phyloP scores from a whole-genome alignment of 2,888 invertebrate genomes.

The Meghimatium bilineatum region DNA sequence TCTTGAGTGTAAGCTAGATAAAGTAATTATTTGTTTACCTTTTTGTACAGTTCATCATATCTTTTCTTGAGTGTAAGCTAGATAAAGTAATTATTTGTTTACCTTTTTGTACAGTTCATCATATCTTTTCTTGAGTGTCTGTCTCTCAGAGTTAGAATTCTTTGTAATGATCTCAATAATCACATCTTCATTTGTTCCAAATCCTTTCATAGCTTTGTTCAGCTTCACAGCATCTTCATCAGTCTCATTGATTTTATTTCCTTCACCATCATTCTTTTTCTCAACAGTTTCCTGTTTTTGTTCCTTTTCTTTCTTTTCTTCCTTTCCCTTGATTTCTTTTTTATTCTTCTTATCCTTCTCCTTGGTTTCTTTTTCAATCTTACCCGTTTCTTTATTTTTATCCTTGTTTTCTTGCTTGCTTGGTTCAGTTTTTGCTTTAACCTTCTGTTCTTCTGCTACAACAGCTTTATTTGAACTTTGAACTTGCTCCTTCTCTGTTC shows the following conservation, averaged over 20 bases:
- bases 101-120: conserved; percentile 40
- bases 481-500: too few species aligned
- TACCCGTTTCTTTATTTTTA: not conserved
- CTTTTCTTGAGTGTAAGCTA: too few species aligned
- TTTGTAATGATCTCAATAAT: conserved; percentile 67
- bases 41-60: too few species aligned
- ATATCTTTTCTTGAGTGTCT: conserved; percentile 60
- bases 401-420: conserved; percentile 7
- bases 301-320: not conserved
- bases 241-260: conserved; percentile 31
- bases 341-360: not conserved
- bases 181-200: conserved; percentile 63
- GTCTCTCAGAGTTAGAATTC: conserved; percentile 68
- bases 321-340: not conserved
- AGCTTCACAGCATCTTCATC: conserved; percentile 66
- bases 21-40: not conserved
- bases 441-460: conserved; percentile 3
- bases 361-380: not conserved
- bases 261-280: conserved; percentile 12
- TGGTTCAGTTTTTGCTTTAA: not conserved
- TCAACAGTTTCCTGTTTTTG: not conserved
- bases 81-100: not conserved
- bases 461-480: conserved; percentile 51
- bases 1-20: too few species aligned
- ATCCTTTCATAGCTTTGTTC: conserved; percentile 66